Conservation (phyloP, 2,888 invertebrate species). For the Proisotoma minuta region DNA sequence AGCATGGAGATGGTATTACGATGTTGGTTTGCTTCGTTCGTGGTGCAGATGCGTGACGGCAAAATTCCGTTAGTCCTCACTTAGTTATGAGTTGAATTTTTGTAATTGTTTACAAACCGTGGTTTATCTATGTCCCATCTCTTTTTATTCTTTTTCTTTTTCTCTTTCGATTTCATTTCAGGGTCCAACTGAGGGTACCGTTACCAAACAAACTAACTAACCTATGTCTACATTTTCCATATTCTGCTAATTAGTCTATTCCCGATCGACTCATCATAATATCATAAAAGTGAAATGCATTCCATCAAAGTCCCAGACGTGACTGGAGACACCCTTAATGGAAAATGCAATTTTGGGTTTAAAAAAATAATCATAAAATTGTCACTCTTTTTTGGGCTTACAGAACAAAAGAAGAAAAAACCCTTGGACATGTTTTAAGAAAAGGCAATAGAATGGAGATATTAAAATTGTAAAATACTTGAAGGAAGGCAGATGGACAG, state of each 20-base stretch:
- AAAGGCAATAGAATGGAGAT: not conserved
- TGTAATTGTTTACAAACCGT: slow-evolving; percentile 34
- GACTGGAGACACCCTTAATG: too few relatives aligned
- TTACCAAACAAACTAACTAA: too few relatives aligned
- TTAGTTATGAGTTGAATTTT: slow-evolving; percentile 20
- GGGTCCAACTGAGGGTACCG: slow-evolving; percentile 7
- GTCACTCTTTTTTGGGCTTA: not conserved
- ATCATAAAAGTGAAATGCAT: too few relatives aligned
- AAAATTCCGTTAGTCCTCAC: slow-evolving; percentile 37
- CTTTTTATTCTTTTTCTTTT: slow-evolving; percentile 14
- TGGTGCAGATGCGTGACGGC: slow-evolving; percentile 29
- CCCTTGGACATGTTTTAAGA: not conserved
- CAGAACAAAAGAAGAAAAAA: not conserved
- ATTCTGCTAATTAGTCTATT: too few relatives aligned
- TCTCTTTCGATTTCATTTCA: slow-evolving; percentile 30
- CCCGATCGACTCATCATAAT: too few relatives aligned
- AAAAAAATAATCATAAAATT: too few relatives aligned
- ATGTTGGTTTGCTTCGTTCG: too few relatives aligned
- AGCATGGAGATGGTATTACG: slow-evolving; percentile 19
- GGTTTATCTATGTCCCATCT: not conserved
- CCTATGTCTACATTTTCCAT: too few relatives aligned
- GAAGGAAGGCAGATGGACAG: too few relatives aligned
- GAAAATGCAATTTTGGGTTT: too few relatives aligned
- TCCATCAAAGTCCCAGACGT: too few relatives aligned
- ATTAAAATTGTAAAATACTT: not conserved